phyloP scores from a whole-genome alignment of 2,113 vertebrate genomes.

The Hassar affinis region DNA sequence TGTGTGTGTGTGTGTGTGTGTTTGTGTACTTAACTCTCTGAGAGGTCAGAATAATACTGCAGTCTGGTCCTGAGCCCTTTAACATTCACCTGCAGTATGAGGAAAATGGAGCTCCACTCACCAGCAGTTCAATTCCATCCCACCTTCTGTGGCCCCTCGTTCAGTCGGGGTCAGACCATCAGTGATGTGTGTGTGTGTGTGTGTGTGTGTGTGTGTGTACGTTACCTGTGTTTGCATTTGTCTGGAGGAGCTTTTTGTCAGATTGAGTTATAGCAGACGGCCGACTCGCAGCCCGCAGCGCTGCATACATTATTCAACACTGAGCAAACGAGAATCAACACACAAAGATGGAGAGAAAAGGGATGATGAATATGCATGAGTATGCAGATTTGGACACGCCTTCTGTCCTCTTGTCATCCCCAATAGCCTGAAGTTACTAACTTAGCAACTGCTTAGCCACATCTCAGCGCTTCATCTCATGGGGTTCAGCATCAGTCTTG shows the following conservation, averaged over 20 bases:
- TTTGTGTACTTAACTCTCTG: neutral
- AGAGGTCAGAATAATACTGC: constrained; percentile 7
- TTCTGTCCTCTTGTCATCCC: neutral
- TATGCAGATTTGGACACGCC: neutral
- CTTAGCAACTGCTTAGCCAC: neutral
- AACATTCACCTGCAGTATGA: constrained; percentile 3
- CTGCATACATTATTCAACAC: constrained; percentile 41
- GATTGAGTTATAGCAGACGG: constrained; percentile 19
- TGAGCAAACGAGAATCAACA: neutral
- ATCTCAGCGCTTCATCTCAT: neutral
- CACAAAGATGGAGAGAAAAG: neutral
- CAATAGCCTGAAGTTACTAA: neutral
- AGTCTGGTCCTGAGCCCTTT: constrained; percentile 1
- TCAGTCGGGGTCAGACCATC: neutral
- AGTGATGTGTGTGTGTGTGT: neutral
- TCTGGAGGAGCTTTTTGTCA: constrained; percentile 24
- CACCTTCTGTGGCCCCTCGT: constrained; percentile 14
- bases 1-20: neutral
- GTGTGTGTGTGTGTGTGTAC: constrained; percentile 3
- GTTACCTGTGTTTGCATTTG: constrained; percentile 6
- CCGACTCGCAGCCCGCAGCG: neutral
- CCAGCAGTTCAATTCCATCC: constrained; percentile 13
- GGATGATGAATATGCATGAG: neutral
- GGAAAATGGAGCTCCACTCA: constrained; percentile 25
- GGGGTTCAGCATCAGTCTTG: neutral